Evolutionary conservation across 2,888 invertebrate species (phyloP).

Genomic region (Torymus texanus): DNA sequence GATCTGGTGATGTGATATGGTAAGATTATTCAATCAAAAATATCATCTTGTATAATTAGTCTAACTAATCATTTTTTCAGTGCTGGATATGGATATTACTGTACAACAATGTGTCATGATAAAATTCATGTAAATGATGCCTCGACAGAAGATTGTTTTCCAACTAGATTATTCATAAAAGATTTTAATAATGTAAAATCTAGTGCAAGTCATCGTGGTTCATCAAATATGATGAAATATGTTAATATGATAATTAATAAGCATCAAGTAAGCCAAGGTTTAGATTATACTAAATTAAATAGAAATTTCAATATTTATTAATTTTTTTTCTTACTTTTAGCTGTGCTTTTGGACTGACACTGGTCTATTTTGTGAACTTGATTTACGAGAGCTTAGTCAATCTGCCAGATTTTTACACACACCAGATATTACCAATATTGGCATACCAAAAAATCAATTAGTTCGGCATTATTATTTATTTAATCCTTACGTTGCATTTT

Average conservation of each 20-base stretch:
- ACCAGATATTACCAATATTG: constrained; percentile 56
- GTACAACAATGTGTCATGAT: constrained; percentile 23
- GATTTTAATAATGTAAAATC: constrained; percentile 14
- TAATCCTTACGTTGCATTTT: constrained; percentile 59
- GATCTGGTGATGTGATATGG: constrained; percentile 60
- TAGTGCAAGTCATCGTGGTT: not conserved
- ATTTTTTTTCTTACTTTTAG: constrained; percentile 55
- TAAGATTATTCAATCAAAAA: constrained; percentile 48
- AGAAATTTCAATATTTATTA: constrained; percentile 1
- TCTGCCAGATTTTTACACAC: constrained; percentile 27
- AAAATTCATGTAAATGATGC: constrained; percentile 44
- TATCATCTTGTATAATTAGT: constrained; percentile 23
- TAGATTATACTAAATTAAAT: constrained; percentile 10
- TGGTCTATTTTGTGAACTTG: constrained; percentile 55
- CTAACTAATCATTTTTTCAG: constrained; percentile 56
- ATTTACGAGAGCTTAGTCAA: constrained; percentile 31
- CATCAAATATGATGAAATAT: constrained; percentile 21
- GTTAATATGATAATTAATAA: constrained; percentile 53
- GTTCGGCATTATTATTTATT: constrained; percentile 57
- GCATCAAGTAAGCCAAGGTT: constrained; percentile 31
- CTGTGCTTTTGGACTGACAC: constrained; percentile 61
- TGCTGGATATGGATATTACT: constrained; percentile 61
- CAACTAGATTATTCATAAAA: constrained; percentile 37
- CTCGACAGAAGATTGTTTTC: constrained; percentile 17
- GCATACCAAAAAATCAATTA: constrained; percentile 42